Percentiles rank a stretch among this genome's conserved stretches.
Evolutionary conservation across 2,797 vertebrate species (phyloP).

Genomic region (Nannoperca obscura): DNA sequence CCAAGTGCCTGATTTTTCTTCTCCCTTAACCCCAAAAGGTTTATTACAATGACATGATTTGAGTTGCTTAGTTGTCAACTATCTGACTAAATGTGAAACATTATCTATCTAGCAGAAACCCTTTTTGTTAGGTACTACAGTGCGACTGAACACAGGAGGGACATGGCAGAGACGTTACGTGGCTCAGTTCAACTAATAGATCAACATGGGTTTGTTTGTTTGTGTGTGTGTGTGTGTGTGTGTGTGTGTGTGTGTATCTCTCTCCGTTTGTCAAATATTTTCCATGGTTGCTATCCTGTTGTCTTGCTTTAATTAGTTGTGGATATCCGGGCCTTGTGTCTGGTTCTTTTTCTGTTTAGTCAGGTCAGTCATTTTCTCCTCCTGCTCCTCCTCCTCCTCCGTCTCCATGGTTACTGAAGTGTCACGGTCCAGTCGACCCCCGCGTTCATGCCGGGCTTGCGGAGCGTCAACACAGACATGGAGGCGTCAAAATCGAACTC

Average conservation of each 20-base stretch:
- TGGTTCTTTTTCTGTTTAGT: conserved; percentile 29
- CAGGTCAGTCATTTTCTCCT: conserved; percentile 27
- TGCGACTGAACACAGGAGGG: conserved; percentile 58
- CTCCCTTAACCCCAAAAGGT: conserved; percentile 30
- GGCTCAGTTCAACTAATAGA: conserved; percentile 50
- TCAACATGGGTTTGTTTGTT: conserved; percentile 20
- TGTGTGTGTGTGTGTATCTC: conserved; percentile 27
- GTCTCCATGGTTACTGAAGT: conserved; percentile 83
- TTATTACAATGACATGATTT: conserved; percentile 36
- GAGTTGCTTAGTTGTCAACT: conserved; percentile 20
- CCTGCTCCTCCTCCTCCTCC: neutral
- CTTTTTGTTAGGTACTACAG: conserved; percentile 40
- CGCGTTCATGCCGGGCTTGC: conserved; percentile 90
- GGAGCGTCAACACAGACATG: conserved; percentile 88
- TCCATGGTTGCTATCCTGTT: conserved; percentile 30
- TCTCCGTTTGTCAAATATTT: conserved; percentile 10
- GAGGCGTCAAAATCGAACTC: conserved; percentile 90
- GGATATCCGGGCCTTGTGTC: conserved; percentile 34
- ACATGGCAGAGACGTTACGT: conserved; percentile 48
- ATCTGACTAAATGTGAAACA: conserved; percentile 44
- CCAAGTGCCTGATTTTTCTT: conserved; percentile 13
- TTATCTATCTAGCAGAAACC: conserved; percentile 51
- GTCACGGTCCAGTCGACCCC: conserved; percentile 88
- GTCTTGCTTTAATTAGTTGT: conserved; percentile 50
- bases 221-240: conserved; percentile 1